Percentiles rank a stretch among this genome's conserved stretches.
Conservation (phyloP, 2,888 invertebrate species). For the Noctua comes region DNA sequence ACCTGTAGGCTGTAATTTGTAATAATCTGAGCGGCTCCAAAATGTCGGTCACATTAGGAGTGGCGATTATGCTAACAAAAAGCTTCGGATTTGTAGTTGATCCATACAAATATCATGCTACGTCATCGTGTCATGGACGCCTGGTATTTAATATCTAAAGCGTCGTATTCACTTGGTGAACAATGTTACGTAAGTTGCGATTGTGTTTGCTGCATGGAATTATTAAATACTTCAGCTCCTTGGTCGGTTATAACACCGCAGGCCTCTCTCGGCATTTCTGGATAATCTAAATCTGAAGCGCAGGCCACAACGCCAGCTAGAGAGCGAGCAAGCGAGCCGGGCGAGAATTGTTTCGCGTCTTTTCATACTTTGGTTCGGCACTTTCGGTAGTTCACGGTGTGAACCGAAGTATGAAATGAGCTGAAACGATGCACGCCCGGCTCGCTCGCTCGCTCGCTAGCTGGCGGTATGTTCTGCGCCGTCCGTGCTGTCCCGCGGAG, state of each 20-base stretch:
- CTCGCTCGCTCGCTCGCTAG: too few relatives aligned
- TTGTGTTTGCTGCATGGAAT: background rate
- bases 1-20: conserved; percentile 21
- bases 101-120: conserved; percentile 20
- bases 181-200: conserved; percentile 2
- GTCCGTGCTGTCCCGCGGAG: too few relatives aligned
- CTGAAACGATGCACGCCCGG: too few relatives aligned
- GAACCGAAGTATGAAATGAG: background rate
- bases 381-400: too few relatives aligned
- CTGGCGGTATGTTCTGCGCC: too few relatives aligned
- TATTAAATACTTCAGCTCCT: background rate
- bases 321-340: too few relatives aligned
- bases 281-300: too few relatives aligned
- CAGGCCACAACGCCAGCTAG: too few relatives aligned
- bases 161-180: background rate
- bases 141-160: conserved; percentile 14
- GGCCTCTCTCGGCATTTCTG: background rate
- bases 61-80: conserved; percentile 37
- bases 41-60: conserved; percentile 33
- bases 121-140: conserved; percentile 10
- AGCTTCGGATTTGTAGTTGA: conserved; percentile 12
- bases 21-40: conserved; percentile 24
- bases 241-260: background rate
- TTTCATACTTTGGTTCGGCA: too few relatives aligned
- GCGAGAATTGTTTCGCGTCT: too few relatives aligned